These are phyloP conservation scores for Tetramorium alpestre DNA, from an alignment of 1,140 invertebrate species.

Conservation along the genomic window DNA sequence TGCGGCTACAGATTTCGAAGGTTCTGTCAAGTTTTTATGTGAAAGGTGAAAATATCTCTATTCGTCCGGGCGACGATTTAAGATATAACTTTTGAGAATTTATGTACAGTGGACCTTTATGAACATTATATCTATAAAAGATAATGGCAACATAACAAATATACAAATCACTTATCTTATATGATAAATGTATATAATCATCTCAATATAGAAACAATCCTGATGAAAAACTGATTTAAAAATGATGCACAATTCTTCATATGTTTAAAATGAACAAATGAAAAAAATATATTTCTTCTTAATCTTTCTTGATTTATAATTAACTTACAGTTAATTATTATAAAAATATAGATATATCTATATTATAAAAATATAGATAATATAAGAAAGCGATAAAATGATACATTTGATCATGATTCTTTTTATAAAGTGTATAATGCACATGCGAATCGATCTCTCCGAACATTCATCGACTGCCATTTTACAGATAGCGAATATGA, in stretches of 20 bases:
- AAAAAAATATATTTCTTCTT: neutral
- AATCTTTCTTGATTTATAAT: neutral
- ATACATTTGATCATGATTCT: neutral
- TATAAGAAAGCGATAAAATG: neutral
- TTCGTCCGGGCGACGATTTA: neutral
- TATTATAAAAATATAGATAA: neutral
- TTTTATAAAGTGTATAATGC: neutral
- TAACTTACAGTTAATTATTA: neutral
- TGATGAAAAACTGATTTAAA: neutral
- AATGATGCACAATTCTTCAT: neutral
- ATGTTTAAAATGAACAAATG: neutral
- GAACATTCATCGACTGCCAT: neutral
- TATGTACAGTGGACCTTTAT: neutral
- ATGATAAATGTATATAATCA: neutral
- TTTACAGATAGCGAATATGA: constrained; percentile 11
- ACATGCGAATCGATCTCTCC: neutral
- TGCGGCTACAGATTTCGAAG: constrained; percentile 48
- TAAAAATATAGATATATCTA: no score
- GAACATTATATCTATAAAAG: neutral
- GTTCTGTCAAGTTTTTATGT: constrained; percentile 34
- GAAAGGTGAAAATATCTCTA: constrained; percentile 34
- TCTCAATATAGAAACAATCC: neutral
- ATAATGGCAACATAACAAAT: neutral
- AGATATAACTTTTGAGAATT: constrained; percentile 21
- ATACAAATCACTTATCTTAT: neutral